phyloP scores from a whole-genome alignment of 2,797 vertebrate species.

The Sebastes variabilis region DNA sequence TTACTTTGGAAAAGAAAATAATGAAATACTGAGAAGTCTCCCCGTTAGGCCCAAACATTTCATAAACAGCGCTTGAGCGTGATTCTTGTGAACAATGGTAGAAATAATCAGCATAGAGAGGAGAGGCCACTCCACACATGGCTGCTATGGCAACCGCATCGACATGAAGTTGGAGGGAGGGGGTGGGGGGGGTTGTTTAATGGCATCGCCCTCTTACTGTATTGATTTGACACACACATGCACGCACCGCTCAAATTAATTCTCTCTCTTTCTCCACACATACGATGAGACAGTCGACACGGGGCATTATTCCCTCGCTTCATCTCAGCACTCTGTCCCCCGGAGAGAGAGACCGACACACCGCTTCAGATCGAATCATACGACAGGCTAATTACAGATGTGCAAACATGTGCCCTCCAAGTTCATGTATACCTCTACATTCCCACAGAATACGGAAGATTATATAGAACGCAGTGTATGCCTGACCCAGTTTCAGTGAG shows the following conservation, averaged over 20 bases:
- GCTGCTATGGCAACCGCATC: slow-evolving; percentile 78
- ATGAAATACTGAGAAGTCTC: neutral
- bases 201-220: slow-evolving; percentile 68
- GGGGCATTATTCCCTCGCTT: slow-evolving; percentile 18
- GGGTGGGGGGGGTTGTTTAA: slow-evolving; percentile 45
- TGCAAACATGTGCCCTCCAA: slow-evolving; percentile 49
- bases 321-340: slow-evolving; percentile 31
- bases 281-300: slow-evolving; percentile 26
- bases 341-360: slow-evolving; percentile 24
- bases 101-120: slow-evolving; percentile 53
- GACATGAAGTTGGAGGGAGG: slow-evolving; percentile 44
- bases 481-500: slow-evolving; percentile 68
- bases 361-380: slow-evolving; percentile 48
- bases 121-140: slow-evolving; percentile 58
- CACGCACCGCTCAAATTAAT: slow-evolving; percentile 49
- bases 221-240: slow-evolving; percentile 71
- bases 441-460: slow-evolving; percentile 47
- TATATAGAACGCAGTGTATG: slow-evolving; percentile 51
- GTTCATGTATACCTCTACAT: slow-evolving; percentile 47
- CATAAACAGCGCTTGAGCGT: slow-evolving; percentile 16
- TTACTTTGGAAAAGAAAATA: neutral
- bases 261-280: slow-evolving; percentile 7
- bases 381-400: slow-evolving; percentile 68
- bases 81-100: slow-evolving; percentile 30
- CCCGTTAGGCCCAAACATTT: slow-evolving; percentile 5